Evolutionary conservation across 2,797 vertebrate species (phyloP), one percentile per base, ranked within the genome.

Genomic region (Propithecus deckenii): DNA sequence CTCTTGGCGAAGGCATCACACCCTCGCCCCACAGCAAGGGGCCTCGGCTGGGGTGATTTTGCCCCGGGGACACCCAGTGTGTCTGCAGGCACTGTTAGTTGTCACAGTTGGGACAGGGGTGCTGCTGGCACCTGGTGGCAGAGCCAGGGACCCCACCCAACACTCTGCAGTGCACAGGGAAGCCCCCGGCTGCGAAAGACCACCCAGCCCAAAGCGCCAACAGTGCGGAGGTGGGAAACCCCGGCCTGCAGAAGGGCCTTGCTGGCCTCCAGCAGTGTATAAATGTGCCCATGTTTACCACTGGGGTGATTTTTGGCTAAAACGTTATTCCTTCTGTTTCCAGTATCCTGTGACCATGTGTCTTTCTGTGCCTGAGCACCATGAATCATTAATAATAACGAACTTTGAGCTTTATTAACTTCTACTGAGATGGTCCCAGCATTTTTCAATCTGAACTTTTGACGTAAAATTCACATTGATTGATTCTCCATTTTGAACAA

Each of bases 191-290:
- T 25, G 14, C 2, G 14, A 18, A 25, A 35, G 61, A 6, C 10
- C 2, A 10, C 12, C 38, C n/a, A 30, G 5, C 41, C 28, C 28
- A 15, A 32, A 28, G 32, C 0, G 7, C 17, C 18, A 7, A 22
- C 4, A 35, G 9, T 4, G 11, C 25, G 4, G 1, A 12, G 30
- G 7, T 23, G n/a, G 25, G 46, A 38, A 5, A 69, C 20, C 57
- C 13, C 18, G 7, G 32, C 18, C 59, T 2, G 1, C 4, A 0
- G 32, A 35, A 35, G 1, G 1, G 1, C 14, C 15, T 22, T 1
- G 32, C 1, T 48, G 1, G 30, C 22, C 69, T 12, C 80, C 35
- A 12, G 30, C 25, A 20, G 1, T 0, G 1, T 20, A 43, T 15
- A 63, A 32, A 0, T 1, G 0, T 18, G 28, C 11, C 28, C 43